Evolutionary conservation across 1,140 invertebrate species (phyloP).

Genomic region (Asobara japonica): DNA sequence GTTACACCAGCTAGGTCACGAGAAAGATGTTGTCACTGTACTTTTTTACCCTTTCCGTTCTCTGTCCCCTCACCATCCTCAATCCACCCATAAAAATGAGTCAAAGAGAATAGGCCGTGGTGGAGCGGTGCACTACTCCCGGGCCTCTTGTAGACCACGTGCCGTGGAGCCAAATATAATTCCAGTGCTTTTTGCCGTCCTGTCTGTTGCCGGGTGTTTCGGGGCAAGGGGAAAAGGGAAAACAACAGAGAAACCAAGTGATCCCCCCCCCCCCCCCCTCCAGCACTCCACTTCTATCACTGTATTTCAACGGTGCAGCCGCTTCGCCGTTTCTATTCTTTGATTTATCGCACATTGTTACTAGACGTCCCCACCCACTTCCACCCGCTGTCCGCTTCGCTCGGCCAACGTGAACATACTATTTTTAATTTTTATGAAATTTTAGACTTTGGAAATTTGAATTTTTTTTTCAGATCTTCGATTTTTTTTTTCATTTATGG

Average conservation of each 20-base stretch:
- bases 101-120: background rate
- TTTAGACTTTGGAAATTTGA: background rate
- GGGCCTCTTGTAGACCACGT: constrained; percentile 23
- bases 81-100: background rate
- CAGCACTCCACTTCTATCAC: too few relatives aligned
- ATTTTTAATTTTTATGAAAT: too few relatives aligned
- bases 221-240: background rate
- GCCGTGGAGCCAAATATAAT: constrained; percentile 34
- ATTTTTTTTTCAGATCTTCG: too few relatives aligned
- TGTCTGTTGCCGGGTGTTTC: constrained; percentile 18
- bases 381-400: background rate
- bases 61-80: background rate
- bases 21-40: background rate
- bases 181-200: constrained; percentile 32
- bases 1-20: background rate
- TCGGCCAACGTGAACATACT: too few relatives aligned
- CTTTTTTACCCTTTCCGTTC: background rate
- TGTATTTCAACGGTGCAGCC: constrained; percentile 7
- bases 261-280: too few relatives aligned
- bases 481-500: too few relatives aligned
- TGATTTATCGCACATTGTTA: constrained; percentile 24
- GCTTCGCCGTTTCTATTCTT: constrained; percentile 20
- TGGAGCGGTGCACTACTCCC: constrained; percentile 5
- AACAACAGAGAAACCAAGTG: background rate
- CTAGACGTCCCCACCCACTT: background rate